Evolutionary conservation across 2,797 vertebrate species (phyloP).

Genomic region (Hephaestus fuliginosus): DNA sequence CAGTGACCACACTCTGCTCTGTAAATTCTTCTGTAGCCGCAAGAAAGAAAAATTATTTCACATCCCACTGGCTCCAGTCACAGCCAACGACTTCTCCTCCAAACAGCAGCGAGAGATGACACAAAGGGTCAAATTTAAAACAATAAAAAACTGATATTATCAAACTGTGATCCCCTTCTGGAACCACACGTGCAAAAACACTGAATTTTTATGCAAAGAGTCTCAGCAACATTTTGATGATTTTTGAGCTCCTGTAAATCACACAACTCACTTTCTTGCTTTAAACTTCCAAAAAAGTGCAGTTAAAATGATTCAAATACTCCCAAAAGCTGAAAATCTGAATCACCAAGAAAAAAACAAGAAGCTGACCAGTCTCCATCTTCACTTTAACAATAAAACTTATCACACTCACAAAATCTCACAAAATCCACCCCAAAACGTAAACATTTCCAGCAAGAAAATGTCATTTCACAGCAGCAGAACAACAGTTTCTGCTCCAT

Average conservation of each 20-base stretch:
- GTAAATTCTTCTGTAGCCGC: slow-evolving; percentile 54
- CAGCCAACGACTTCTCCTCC: neutral
- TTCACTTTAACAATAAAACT: neutral
- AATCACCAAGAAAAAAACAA: neutral
- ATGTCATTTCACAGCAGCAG: neutral
- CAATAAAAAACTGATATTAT: neutral
- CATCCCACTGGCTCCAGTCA: slow-evolving; percentile 41
- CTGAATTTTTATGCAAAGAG: too few species aligned
- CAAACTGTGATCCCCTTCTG: neutral
- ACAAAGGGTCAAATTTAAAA: neutral
- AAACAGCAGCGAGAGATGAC: neutral
- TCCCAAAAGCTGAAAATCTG: neutral
- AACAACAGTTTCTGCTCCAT: slow-evolving; percentile 27
- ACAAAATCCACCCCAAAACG: neutral
- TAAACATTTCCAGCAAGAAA: neutral
- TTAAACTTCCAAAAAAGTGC: neutral
- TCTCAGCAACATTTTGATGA: neutral
- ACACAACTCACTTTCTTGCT: neutral
- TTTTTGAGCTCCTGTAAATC: slow-evolving; percentile 1
- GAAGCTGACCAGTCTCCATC: too few species aligned
- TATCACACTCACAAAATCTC: neutral
- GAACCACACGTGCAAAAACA: neutral
- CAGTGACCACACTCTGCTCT: slow-evolving; percentile 52
- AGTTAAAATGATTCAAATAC: neutral
- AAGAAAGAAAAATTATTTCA: slow-evolving; percentile 56